A percentile compares a stretch with the other conserved stretches of the same genome.
Conservation (phyloP, 1,140 invertebrate genomes). For the Orussus abietinus region DNA sequence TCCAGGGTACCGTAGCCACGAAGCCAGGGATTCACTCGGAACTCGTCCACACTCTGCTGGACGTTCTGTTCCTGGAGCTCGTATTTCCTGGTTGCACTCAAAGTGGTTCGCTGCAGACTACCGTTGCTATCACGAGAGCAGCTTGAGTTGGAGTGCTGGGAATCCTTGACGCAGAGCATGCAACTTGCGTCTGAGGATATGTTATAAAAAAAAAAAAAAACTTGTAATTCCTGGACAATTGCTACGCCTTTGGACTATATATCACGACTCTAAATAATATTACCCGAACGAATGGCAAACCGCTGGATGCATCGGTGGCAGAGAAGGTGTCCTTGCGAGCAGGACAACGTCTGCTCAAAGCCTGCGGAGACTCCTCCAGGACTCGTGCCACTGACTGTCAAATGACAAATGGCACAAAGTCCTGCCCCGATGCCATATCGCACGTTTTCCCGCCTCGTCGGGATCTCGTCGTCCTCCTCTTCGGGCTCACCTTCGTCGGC, state of each 20-base stretch:
- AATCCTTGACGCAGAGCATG: constrained; percentile 24
- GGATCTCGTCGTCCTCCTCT: constrained; percentile 12
- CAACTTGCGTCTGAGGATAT: constrained; percentile 32
- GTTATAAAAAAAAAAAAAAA: no score
- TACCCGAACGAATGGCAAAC: constrained; percentile 33
- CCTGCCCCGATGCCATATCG: constrained; percentile 14
- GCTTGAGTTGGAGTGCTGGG: constrained; percentile 21
- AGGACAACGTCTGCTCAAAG: constrained; percentile 22
- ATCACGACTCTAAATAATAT: constrained; percentile 10
- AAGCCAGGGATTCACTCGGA: constrained; percentile 6
- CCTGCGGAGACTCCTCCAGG: constrained; percentile 9
- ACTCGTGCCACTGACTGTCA: constrained; percentile 22
- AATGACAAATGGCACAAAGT: constrained; percentile 37
- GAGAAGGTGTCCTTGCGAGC: constrained; percentile 29
- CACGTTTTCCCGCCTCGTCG: constrained; percentile 2
- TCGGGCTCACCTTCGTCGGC: constrained; percentile 23
- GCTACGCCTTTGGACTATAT: not conserved
- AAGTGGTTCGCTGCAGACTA: constrained; percentile 8
- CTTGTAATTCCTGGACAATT: not conserved
- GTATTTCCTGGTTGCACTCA: constrained; percentile 16
- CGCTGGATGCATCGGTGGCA: constrained; percentile 37
- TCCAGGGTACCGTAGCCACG: no score
- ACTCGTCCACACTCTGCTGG: constrained; percentile 9
- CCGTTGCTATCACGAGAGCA: constrained; percentile 15
- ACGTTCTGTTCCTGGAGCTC: constrained; percentile 3